Percentiles rank a stretch among this genome's conserved stretches.
Evolutionary conservation across 2,113 vertebrate genomes (phyloP).

Genomic region (Machaerirhynchus nigripectus): DNA sequence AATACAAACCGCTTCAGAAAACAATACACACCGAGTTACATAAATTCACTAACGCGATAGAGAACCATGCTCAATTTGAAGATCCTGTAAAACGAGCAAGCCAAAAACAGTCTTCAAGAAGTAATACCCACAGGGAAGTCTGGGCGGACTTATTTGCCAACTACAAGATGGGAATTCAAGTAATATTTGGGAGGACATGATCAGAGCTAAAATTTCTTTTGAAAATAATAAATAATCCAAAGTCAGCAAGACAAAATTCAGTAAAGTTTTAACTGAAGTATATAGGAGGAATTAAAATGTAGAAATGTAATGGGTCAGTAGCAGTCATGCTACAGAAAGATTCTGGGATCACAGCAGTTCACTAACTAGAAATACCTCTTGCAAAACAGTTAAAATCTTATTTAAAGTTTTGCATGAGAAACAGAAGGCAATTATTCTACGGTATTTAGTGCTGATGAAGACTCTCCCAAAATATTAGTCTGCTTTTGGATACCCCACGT

Average conservation of each 20-base stretch:
- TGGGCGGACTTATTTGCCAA: background rate
- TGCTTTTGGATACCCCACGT: background rate
- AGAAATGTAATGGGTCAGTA: background rate
- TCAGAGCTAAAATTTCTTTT: background rate
- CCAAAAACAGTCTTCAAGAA: background rate
- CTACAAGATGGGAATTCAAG: background rate
- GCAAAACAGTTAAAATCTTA: background rate
- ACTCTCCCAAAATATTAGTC: background rate
- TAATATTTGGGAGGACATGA: background rate
- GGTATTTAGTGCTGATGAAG: background rate
- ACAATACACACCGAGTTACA: background rate
- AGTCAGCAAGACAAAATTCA: background rate
- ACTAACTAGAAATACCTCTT: background rate
- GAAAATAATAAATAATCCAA: background rate
- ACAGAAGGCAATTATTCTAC: background rate
- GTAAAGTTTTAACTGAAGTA: background rate
- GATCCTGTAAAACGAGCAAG: background rate
- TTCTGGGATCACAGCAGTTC: background rate
- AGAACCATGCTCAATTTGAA: background rate
- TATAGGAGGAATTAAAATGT: background rate
- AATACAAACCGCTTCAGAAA: background rate
- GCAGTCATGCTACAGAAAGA: background rate
- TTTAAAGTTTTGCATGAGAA: background rate
- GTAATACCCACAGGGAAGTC: background rate
- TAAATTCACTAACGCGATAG: background rate